Evolutionary conservation across 2,797 vertebrate species (phyloP).

Genomic region (Tauraco hartlaubi): DNA sequence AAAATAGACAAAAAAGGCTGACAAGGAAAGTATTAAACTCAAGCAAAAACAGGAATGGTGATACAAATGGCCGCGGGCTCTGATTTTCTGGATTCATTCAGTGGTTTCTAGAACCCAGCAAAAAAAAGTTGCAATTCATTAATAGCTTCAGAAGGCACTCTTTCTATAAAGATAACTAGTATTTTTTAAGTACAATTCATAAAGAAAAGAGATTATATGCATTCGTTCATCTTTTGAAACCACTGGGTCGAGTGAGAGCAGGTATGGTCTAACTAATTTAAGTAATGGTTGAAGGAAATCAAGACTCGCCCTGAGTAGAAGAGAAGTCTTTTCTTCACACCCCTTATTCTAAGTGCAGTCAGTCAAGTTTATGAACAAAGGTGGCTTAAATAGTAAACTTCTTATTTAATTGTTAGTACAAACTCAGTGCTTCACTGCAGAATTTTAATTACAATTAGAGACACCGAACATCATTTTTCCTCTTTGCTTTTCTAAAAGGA

Average conservation of each 20-base stretch:
- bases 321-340: not conserved
- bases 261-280: not conserved
- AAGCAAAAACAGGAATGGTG: not conserved
- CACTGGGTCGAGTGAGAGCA: not conserved
- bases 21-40: not conserved
- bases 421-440: not conserved
- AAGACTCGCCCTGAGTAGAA: not conserved
- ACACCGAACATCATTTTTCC: not conserved
- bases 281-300: not conserved
- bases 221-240: not conserved
- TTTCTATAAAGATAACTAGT: not conserved
- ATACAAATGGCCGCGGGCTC: not conserved
- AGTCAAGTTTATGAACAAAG: not conserved
- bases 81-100: not conserved
- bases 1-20: not conserved
- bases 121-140: not conserved
- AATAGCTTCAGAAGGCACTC: not conserved
- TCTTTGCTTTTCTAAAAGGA: not conserved
- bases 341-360: not conserved
- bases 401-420: not conserved
- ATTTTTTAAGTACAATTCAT: not conserved
- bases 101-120: not conserved
- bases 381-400: not conserved
- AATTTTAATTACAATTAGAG: not conserved
- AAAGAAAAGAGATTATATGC: not conserved